Percentiles rank a stretch among this genome's conserved stretches.
These are phyloP conservation scores for Amaurobius ferox DNA, from an alignment of 2,888 invertebrate species.

Conservation along the genomic window DNA sequence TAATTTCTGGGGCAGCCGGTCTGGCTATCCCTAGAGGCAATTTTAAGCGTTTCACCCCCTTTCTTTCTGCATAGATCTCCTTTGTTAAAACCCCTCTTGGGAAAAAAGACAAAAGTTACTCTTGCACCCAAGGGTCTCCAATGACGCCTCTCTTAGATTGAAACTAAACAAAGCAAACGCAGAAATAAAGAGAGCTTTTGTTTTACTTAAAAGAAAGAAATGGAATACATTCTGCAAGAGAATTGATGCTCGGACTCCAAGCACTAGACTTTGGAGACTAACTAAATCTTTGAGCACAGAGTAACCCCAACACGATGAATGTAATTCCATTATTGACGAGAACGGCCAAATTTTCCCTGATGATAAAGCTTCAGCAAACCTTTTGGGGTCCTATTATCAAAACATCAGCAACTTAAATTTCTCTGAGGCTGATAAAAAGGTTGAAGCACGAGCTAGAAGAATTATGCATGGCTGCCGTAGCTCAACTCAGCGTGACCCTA, in stretches of 20 bases:
- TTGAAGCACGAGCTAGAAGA: not conserved
- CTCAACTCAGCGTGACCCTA: not conserved
- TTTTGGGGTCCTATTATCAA: slow-evolving; percentile 1
- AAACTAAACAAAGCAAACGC: slow-evolving; percentile 6
- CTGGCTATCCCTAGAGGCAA: slow-evolving; percentile 4
- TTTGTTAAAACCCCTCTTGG: not conserved
- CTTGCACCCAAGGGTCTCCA: not conserved
- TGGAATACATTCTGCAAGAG: not conserved
- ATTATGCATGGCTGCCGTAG: slow-evolving; percentile 23
- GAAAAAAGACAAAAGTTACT: not conserved
- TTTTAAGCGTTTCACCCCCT: not conserved
- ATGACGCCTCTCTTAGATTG: not conserved
- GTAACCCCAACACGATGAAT: not conserved
- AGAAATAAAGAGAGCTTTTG: not conserved
- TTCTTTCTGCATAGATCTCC: not conserved
- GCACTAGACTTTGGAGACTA: slow-evolving; percentile 9
- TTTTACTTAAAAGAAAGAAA: not conserved
- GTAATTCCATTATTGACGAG: not conserved
- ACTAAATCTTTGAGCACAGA: not conserved
- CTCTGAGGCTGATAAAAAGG: not conserved
- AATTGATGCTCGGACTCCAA: not conserved
- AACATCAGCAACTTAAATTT: not conserved
- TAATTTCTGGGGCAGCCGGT: not conserved
- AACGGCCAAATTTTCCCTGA: not conserved
- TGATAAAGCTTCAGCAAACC: slow-evolving; percentile 8